These are phyloP conservation scores for Lordiphosa clarofinis DNA, from an alignment of 1,140 invertebrate species.

Conservation along the genomic window DNA sequence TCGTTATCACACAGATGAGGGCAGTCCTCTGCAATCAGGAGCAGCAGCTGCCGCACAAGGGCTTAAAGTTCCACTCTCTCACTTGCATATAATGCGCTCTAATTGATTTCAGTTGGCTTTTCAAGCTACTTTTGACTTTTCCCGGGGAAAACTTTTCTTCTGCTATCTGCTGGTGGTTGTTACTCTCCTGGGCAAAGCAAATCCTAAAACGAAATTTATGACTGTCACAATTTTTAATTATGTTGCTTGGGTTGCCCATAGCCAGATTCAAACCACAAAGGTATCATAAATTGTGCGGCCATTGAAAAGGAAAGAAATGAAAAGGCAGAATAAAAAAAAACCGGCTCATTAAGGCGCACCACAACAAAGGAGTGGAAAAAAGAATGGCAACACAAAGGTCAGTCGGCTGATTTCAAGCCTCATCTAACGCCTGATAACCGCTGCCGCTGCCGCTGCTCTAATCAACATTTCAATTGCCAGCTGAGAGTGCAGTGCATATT, in stretches of 20 bases:
- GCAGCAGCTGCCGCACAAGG: slow-evolving; percentile 24
- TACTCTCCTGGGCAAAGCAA: slow-evolving; percentile 18
- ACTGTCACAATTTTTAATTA: slow-evolving; percentile 77
- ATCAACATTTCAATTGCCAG: slow-evolving; percentile 53
- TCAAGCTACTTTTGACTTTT: slow-evolving; percentile 41
- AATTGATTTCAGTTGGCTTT: slow-evolving; percentile 62
- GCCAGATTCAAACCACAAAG: slow-evolving; percentile 69
- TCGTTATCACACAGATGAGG: slow-evolving; percentile 46
- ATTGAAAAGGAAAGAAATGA: slow-evolving; percentile 6
- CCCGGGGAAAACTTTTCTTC: slow-evolving; percentile 17
- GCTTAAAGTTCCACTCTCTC: slow-evolving; percentile 30
- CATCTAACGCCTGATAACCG: slow-evolving; percentile 44
- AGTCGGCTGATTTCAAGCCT: slow-evolving; percentile 42
- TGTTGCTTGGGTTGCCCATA: slow-evolving; percentile 34
- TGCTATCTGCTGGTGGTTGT: slow-evolving; percentile 14
- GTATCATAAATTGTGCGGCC: slow-evolving; percentile 69
- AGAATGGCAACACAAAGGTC: slow-evolving; percentile 24
- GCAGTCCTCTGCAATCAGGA: slow-evolving; percentile 50
- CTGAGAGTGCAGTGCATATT: slow-evolving; percentile 33
- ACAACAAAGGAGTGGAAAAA: slow-evolving; percentile 49
- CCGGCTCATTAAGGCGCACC: slow-evolving; percentile 59
- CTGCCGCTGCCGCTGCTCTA: slow-evolving; percentile 5
- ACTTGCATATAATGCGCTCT: slow-evolving; percentile 30
- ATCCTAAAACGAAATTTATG: slow-evolving; percentile 54
- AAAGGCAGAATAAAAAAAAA: slow-evolving; percentile 1